These are phyloP conservation scores for Eupithecia inturbata DNA, from an alignment of 2,888 invertebrate genomes.

Conservation along the genomic window DNA sequence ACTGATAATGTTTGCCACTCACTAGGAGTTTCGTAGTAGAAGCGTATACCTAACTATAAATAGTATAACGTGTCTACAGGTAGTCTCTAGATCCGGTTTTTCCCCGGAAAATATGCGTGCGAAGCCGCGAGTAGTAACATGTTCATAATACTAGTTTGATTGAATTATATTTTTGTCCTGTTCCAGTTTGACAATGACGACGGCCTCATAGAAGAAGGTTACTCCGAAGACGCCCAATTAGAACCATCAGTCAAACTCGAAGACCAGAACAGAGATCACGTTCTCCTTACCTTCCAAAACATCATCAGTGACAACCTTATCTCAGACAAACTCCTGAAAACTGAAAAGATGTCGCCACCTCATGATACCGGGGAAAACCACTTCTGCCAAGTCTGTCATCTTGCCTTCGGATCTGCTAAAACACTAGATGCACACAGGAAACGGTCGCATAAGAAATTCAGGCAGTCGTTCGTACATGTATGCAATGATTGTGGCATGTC, in stretches of 20 bases:
- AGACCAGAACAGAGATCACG: slow-evolving; percentile 64
- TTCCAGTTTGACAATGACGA: slow-evolving; percentile 66
- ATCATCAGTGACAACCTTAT: slow-evolving; percentile 50
- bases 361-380: slow-evolving; percentile 46
- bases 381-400: slow-evolving; percentile 74
- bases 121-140: no score
- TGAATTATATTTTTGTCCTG: background rate
- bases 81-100: no score
- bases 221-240: slow-evolving; percentile 57
- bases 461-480: slow-evolving; percentile 65
- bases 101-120: no score
- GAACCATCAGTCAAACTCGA: slow-evolving; percentile 68
- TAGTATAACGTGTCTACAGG: no score
- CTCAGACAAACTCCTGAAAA: slow-evolving; percentile 26
- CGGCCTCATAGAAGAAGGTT: slow-evolving; percentile 55
- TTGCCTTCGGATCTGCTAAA: slow-evolving; percentile 70
- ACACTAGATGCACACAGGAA: slow-evolving; percentile 72
- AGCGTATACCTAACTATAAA: no score
- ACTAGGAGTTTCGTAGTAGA: no score
- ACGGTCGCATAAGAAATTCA: slow-evolving; percentile 68
- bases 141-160: no score
- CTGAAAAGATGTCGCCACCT: slow-evolving; percentile 21
- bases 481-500: slow-evolving; percentile 76
- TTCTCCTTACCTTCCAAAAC: slow-evolving; percentile 70
- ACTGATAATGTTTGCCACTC: no score